Evolutionary conservation across 2,888 invertebrate genomes (phyloP).

Genomic region (Himalopsyche anomala): DNA sequence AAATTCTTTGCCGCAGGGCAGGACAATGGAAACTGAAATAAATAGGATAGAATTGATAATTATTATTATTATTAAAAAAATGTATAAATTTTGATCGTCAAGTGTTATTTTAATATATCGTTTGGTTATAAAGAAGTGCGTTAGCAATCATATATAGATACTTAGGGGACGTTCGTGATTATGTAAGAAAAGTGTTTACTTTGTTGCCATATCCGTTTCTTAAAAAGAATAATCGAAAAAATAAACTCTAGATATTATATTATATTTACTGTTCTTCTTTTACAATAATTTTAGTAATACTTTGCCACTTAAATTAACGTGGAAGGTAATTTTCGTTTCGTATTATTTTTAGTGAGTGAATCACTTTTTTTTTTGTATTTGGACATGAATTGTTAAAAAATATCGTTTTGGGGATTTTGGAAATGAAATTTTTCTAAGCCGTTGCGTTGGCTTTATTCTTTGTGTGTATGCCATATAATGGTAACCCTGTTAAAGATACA

Average conservation of each 20-base stretch:
- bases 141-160: conserved; percentile 64
- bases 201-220: conserved; percentile 49
- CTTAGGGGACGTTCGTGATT: conserved; percentile 53
- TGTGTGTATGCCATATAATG: background rate
- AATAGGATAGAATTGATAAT: conserved; percentile 61
- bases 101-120: conserved; percentile 58
- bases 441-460: background rate
- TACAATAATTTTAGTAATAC: background rate
- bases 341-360: conserved; percentile 3
- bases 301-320: background rate
- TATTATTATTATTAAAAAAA: conserved; percentile 48
- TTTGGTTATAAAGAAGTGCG: conserved; percentile 62
- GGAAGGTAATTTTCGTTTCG: background rate
- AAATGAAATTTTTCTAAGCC: background rate
- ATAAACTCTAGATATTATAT: conserved; percentile 36
- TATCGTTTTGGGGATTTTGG: background rate
- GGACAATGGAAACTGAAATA: conserved; percentile 39
- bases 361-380: background rate
- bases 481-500: background rate
- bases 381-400: background rate
- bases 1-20: conserved; percentile 19
- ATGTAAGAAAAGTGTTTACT: conserved; percentile 46
- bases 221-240: conserved; percentile 39
- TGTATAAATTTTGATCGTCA: conserved; percentile 54
- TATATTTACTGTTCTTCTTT: background rate